A percentile compares a stretch with the other conserved stretches of the same genome.
phyloP scores from a whole-genome alignment of 2,113 vertebrate genomes.

The Girardinichthys multiradiatus region DNA sequence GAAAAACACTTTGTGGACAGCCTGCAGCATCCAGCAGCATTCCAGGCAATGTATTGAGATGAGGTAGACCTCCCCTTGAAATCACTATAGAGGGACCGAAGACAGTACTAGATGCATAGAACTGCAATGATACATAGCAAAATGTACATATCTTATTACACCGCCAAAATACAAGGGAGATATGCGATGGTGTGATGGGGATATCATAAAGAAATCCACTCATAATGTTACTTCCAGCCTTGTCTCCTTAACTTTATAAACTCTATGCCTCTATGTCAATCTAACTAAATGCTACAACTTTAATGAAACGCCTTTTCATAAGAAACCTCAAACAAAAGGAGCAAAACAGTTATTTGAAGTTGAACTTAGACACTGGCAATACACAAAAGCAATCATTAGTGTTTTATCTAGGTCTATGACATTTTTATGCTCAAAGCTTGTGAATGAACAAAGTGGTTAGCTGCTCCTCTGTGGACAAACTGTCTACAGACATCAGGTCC shows the following conservation, averaged over 20 bases:
- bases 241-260: too few species aligned
- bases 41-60: background rate
- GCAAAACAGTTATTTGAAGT: background rate
- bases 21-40: background rate
- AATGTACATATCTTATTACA: too few species aligned
- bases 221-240: background rate
- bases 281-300: background rate
- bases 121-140: background rate
- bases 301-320: background rate
- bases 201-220: background rate
- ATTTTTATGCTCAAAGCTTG: conserved; percentile 29
- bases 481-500: conserved; percentile 23
- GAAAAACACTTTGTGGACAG: background rate
- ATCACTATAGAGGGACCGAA: background rate
- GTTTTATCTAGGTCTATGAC: conserved; percentile 12
- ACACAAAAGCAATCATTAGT: conserved; percentile 8
- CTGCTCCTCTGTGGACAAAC: conserved; percentile 35
- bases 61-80: background rate
- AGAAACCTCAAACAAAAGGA: background rate
- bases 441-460: conserved; percentile 41
- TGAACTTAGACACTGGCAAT: background rate
- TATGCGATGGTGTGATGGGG: background rate
- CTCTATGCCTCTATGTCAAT: background rate
- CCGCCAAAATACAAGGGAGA: too few species aligned
- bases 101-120: background rate